Conservation (phyloP, 2,888 invertebrate genomes). For the Spialia ferax region DNA sequence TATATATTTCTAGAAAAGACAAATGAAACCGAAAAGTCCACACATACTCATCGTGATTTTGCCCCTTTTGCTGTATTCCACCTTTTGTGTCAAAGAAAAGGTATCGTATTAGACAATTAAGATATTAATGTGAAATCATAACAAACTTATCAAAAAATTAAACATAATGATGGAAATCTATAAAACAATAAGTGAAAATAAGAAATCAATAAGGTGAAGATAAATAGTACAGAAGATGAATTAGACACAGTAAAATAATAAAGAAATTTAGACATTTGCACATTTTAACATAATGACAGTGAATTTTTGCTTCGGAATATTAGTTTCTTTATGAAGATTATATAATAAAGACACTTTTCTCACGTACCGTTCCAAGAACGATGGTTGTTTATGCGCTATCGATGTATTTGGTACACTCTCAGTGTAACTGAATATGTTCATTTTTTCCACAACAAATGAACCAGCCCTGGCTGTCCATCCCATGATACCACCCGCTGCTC, state of each 20-base stretch:
- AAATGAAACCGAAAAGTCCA: constrained; percentile 47
- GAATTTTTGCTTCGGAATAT: background rate
- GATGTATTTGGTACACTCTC: constrained; percentile 78
- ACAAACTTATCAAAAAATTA: background rate
- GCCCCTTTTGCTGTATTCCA: constrained; percentile 56
- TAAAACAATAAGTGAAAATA: background rate
- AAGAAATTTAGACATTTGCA: background rate
- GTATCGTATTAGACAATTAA: constrained; percentile 45
- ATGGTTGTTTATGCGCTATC: constrained; percentile 79
- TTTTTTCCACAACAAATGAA: constrained; percentile 93
- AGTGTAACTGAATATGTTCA: constrained; percentile 86
- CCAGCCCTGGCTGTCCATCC: constrained; percentile 94
- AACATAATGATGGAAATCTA: background rate
- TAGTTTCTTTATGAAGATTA: background rate
- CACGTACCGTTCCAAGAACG: constrained; percentile 79
- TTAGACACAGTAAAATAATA: background rate
- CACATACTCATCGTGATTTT: constrained; percentile 66
- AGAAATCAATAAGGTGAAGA: background rate
- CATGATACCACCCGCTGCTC: constrained; percentile 84
- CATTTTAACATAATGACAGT: background rate
- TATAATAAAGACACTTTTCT: background rate
- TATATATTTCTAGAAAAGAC: constrained; percentile 28
- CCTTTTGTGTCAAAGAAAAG: constrained; percentile 62
- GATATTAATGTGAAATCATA: constrained; percentile 9
- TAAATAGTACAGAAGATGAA: background rate